phyloP scores from a whole-genome alignment of 2,797 vertebrate species.

The Sitta carolinensis region DNA sequence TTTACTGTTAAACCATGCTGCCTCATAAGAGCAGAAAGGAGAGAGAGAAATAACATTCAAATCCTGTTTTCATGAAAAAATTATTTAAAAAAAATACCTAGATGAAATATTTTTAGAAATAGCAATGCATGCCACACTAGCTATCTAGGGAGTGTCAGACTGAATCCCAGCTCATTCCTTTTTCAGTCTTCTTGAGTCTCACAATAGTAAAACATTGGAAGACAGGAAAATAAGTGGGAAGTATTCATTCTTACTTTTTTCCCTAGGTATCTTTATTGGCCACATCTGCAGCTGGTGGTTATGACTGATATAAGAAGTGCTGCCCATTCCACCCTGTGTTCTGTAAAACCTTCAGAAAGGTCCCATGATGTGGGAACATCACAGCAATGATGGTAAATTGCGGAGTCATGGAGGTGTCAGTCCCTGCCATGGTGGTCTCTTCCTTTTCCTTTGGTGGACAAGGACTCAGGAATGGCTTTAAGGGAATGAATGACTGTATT shows the following conservation, averaged over 20 bases:
- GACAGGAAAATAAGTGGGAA: background rate
- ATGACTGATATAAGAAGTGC: background rate
- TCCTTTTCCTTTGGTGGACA: background rate
- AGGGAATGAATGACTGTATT: background rate
- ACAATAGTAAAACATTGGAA: background rate
- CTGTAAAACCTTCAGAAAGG: background rate
- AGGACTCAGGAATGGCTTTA: background rate
- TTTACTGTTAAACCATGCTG: background rate
- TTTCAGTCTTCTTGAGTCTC: background rate
- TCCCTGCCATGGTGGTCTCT: background rate
- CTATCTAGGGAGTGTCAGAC: background rate
- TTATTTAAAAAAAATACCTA: background rate
- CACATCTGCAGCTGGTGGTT: background rate
- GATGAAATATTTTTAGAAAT: background rate
- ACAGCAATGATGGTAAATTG: background rate
- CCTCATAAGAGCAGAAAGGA: background rate
- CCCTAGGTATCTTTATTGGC: background rate
- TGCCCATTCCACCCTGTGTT: background rate
- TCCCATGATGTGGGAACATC: too few species aligned
- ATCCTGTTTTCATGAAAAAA: background rate
- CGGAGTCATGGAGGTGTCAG: too few species aligned
- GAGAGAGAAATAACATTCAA: background rate
- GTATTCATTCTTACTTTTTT: fast-evolving
- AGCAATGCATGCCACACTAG: background rate
- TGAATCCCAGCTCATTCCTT: background rate